Conservation (phyloP, 2,888 invertebrate genomes). For the Epistrophe eligans region DNA sequence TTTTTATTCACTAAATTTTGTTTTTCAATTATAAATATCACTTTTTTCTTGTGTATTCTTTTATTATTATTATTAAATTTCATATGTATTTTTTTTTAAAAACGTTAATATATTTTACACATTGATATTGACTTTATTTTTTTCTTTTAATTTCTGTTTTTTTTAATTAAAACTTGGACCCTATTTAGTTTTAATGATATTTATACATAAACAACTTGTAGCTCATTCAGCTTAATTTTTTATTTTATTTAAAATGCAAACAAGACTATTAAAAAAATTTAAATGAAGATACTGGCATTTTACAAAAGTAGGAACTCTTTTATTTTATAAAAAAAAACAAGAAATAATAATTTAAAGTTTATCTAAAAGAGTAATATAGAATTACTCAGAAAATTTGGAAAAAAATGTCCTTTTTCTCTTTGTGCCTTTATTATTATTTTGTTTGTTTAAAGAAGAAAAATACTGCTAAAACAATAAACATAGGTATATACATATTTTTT, state of each 20-base stretch:
- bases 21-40: slow-evolving; percentile 71
- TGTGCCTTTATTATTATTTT: neutral
- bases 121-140: slow-evolving; percentile 65
- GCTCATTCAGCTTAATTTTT: slow-evolving; percentile 21
- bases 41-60: slow-evolving; percentile 72
- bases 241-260: slow-evolving; percentile 40
- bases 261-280: slow-evolving; percentile 28
- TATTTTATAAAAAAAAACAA: slow-evolving; percentile 42
- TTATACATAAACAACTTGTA: slow-evolving; percentile 40
- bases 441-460: slow-evolving; percentile 25
- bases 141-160: slow-evolving; percentile 48
- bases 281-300: slow-evolving; percentile 48
- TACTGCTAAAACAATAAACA: slow-evolving; percentile 43
- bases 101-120: slow-evolving; percentile 39
- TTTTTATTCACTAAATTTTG: slow-evolving; percentile 39
- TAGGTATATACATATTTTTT: slow-evolving; percentile 30
- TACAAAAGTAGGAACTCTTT: slow-evolving; percentile 73
- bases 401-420: slow-evolving; percentile 57
- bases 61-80: slow-evolving; percentile 43
- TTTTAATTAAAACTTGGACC: slow-evolving; percentile 73
- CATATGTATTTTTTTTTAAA: slow-evolving; percentile 33
- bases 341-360: slow-evolving; percentile 31
- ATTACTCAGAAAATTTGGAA: neutral
- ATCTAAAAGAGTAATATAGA: slow-evolving; percentile 22
- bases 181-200: slow-evolving; percentile 76